phyloP scores from a whole-genome alignment of 2,888 invertebrate species.

The Acanthopleura granulata region DNA sequence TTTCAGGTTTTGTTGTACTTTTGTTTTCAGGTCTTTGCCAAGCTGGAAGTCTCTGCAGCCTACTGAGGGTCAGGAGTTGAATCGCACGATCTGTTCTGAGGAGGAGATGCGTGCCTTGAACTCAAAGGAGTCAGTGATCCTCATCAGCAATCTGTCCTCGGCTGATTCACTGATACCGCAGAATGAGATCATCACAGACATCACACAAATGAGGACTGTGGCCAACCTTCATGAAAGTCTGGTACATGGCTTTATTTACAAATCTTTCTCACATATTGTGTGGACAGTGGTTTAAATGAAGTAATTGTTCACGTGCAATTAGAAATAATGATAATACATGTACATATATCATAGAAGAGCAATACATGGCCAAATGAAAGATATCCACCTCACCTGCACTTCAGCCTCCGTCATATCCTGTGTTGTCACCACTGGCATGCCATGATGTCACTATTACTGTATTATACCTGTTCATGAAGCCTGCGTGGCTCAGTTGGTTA shows the following conservation, averaged over 20 bases:
- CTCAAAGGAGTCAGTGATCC: slow-evolving; percentile 90
- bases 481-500: too few species aligned
- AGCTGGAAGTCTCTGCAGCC: slow-evolving; percentile 74
- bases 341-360: too few species aligned
- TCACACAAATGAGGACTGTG: slow-evolving; percentile 84
- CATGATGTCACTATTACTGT: too few species aligned
- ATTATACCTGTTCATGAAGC: too few species aligned
- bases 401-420: too few species aligned
- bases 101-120: slow-evolving; percentile 84
- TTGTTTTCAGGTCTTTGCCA: slow-evolving; percentile 73
- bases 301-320: too few species aligned
- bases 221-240: slow-evolving; percentile 93
- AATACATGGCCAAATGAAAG: too few species aligned
- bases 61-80: slow-evolving; percentile 55
- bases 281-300: too few species aligned
- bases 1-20: neutral
- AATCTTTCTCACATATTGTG: too few species aligned
- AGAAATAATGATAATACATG: too few species aligned
- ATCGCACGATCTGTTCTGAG: slow-evolving; percentile 76
- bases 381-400: too few species aligned
- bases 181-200: slow-evolving; percentile 89
- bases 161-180: slow-evolving; percentile 88
- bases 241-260: slow-evolving; percentile 71
- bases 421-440: too few species aligned
- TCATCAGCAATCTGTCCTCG: slow-evolving; percentile 83